These are phyloP conservation scores for Gymnoscelis rufifasciata DNA, from an alignment of 2,888 invertebrate genomes.

Conservation along the genomic window DNA sequence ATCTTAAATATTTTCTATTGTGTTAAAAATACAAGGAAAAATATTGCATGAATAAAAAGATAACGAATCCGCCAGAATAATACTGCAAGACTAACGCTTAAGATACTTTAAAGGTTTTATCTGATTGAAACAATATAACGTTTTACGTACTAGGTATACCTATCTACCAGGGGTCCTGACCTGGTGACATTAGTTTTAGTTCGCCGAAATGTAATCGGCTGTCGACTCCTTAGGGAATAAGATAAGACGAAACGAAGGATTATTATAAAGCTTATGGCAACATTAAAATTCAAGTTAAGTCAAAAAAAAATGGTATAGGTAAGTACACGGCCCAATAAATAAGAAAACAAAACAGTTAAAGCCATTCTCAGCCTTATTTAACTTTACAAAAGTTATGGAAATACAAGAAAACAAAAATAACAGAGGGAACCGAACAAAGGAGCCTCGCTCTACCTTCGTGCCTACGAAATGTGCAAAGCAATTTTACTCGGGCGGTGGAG, in stretches of 20 bases:
- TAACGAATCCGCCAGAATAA: no score
- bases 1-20: no score
- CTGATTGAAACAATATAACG: no score
- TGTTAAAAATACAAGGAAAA: no score
- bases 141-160: no score
- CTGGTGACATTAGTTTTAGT: not conserved
- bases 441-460: slow-evolving; percentile 11
- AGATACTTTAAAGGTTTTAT: no score
- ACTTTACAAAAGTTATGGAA: not conserved
- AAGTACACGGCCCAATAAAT: not conserved
- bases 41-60: no score
- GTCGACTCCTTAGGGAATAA: slow-evolving; percentile 16
- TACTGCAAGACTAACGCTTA: no score
- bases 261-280: not conserved
- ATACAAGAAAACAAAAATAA: slow-evolving; percentile 5
- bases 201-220: slow-evolving; percentile 22
- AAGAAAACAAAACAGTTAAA: not conserved
- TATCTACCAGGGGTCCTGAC: no score
- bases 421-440: slow-evolving; percentile 5
- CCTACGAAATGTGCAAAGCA: slow-evolving; percentile 30
- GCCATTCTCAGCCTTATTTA: not conserved
- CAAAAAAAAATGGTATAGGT: no score
- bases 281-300: no score
- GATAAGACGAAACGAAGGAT: slow-evolving; percentile 21
- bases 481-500: slow-evolving; percentile 29